Percentiles rank a stretch among this genome's conserved stretches.
Evolutionary conservation across 2,113 vertebrate genomes (phyloP).

Genomic region (Tympanuchus pallidicinctus): DNA sequence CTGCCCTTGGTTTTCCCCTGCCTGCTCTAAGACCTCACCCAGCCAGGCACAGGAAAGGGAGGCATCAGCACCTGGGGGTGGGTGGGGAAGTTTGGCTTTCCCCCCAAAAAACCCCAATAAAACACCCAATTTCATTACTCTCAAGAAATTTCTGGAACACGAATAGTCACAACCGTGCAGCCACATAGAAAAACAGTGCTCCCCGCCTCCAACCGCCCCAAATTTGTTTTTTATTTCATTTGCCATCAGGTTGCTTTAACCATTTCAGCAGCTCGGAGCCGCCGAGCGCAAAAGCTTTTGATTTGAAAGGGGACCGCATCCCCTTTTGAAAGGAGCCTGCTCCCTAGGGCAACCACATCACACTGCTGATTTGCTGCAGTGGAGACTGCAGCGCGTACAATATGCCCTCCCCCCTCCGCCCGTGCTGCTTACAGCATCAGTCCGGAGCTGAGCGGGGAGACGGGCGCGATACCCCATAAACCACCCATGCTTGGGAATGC

Average conservation of each 20-base stretch:
- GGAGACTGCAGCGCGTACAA: constrained; percentile 86
- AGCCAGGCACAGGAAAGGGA: neutral
- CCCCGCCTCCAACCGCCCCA: neutral
- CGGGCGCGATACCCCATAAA: constrained; percentile 54
- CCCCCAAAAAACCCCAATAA: neutral
- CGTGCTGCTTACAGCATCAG: constrained; percentile 78
- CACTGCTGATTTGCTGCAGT: constrained; percentile 89
- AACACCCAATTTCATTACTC: constrained; percentile 32
- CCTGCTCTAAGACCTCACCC: neutral
- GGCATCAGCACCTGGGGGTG: neutral
- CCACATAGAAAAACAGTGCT: neutral
- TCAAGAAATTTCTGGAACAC: constrained; percentile 77
- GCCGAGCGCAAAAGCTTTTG: constrained; percentile 47
- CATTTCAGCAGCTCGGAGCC: constrained; percentile 32
- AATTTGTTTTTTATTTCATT: constrained; percentile 21
- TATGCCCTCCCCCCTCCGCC: constrained; percentile 78
- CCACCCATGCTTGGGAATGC: constrained; percentile 83
- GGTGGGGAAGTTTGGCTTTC: neutral
- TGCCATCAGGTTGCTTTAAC: constrained; percentile 39
- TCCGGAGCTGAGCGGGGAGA: constrained; percentile 73
- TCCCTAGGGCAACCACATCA: constrained; percentile 76
- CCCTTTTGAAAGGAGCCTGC: constrained; percentile 72
- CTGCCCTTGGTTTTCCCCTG: neutral
- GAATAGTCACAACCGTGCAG: neutral
- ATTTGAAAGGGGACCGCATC: constrained; percentile 72